These are phyloP conservation scores for Apoderus coryli DNA, from an alignment of 2,888 invertebrate species.

Conservation along the genomic window DNA sequence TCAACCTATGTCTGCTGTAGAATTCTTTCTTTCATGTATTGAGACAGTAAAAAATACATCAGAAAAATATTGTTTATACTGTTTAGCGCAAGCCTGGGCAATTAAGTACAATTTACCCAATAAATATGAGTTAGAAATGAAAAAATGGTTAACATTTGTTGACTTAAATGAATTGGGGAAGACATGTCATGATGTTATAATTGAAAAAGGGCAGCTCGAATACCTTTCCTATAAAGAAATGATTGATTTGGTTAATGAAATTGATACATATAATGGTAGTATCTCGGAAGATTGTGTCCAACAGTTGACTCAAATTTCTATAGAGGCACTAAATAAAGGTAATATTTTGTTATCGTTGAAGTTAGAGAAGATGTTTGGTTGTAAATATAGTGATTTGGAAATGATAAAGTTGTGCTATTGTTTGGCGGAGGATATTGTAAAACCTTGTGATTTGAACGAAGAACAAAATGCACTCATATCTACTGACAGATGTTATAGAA, in stretches of 20 bases:
- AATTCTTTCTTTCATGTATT: constrained; percentile 45
- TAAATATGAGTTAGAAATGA: constrained; percentile 25
- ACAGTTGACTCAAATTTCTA: constrained; percentile 6
- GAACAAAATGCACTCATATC: constrained; percentile 45
- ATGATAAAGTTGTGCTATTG: constrained; percentile 45
- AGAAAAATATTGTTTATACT: constrained; percentile 37
- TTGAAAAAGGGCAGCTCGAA: not conserved
- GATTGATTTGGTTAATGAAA: constrained; percentile 14
- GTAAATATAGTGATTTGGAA: constrained; percentile 37
- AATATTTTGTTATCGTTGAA: constrained; percentile 45
- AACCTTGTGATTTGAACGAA: constrained; percentile 46
- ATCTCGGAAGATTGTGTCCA: constrained; percentile 22
- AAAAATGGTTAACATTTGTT: constrained; percentile 27
- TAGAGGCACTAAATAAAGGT: constrained; percentile 39
- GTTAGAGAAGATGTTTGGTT: constrained; percentile 38
- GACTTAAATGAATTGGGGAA: constrained; percentile 20
- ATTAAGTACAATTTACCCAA: constrained; percentile 21
- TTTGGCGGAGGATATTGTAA: constrained; percentile 46
- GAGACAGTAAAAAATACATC: constrained; percentile 33
- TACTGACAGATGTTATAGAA: constrained; percentile 30
- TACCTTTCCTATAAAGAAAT: constrained; percentile 18
- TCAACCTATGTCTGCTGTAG: constrained; percentile 43
- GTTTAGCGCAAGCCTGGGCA: constrained; percentile 29
- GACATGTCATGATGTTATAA: constrained; percentile 8
- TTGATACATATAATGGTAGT: constrained; percentile 14